These are phyloP conservation scores for Spermophilus dauricus DNA, from an alignment of 2,113 vertebrate genomes.

Conservation along the genomic window DNA sequence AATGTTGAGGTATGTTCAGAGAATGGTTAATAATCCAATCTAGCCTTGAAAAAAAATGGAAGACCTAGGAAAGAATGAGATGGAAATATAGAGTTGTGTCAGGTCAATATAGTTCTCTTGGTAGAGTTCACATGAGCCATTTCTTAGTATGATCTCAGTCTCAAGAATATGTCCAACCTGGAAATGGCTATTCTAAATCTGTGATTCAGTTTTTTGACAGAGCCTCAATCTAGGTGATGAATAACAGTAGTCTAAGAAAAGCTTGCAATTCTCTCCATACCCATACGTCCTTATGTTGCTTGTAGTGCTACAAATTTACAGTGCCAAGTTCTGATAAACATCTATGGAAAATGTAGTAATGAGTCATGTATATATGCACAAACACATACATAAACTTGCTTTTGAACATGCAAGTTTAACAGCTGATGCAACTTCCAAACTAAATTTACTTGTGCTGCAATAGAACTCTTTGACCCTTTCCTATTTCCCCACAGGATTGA, in stretches of 20 bases:
- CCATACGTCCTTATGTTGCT: background rate
- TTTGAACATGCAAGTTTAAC: background rate
- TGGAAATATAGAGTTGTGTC: background rate
- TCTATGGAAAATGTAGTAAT: background rate
- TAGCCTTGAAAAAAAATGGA: background rate
- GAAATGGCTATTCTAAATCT: conserved; percentile 60
- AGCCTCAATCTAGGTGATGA: background rate
- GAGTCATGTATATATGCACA: background rate
- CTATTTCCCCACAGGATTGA: conserved; percentile 93
- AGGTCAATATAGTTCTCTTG: background rate
- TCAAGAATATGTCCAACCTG: background rate
- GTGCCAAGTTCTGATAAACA: background rate
- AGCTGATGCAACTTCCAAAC: background rate
- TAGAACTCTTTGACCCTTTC: background rate
- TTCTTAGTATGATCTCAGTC: background rate
- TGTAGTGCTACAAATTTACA: background rate
- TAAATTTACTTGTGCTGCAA: background rate
- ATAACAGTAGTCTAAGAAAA: conserved; percentile 62
- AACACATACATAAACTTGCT: background rate
- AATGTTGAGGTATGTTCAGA: background rate
- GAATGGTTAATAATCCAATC: background rate
- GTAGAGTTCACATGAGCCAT: background rate
- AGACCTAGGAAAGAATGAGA: background rate
- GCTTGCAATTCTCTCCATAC: background rate
- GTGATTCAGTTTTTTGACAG: conserved; percentile 23